A percentile compares a stretch with the other conserved stretches of the same genome.
Conservation (phyloP, 1,140 invertebrate species). For the Sinella curviseta region DNA sequence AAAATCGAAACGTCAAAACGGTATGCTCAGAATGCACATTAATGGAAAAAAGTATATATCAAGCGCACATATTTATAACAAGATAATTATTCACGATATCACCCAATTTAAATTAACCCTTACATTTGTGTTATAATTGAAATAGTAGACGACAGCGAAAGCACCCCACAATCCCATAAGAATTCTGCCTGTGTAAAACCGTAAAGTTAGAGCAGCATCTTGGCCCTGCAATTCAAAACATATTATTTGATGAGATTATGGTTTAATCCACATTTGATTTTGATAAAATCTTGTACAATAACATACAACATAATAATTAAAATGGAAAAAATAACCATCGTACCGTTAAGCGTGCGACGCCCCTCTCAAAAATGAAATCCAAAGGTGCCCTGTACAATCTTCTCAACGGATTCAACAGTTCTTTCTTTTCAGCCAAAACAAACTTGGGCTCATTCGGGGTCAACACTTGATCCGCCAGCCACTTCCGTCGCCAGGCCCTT, state of each 20-base stretch:
- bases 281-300: too few species aligned
- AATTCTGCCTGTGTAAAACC: conserved; percentile 67
- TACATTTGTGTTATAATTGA: conserved; percentile 76
- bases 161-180: conserved; percentile 57
- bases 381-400: conserved; percentile 72
- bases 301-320: conserved; percentile 51
- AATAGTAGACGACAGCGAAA: conserved; percentile 67
- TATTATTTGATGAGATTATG: conserved; percentile 24
- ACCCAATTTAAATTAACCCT: too few species aligned
- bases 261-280: conserved; percentile 49
- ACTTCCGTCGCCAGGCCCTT: conserved; percentile 77
- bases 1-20: background rate
- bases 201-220: conserved; percentile 57
- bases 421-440: conserved; percentile 66
- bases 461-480: conserved; percentile 77
- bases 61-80: too few species aligned
- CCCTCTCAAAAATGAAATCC: conserved; percentile 59
- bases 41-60: too few species aligned
- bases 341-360: conserved; percentile 65
- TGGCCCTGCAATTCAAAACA: conserved; percentile 59
- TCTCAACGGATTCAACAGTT: conserved; percentile 74
- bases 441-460: conserved; percentile 69
- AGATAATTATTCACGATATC: too few species aligned
- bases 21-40: background rate
- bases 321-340: too few species aligned